phyloP scores from a whole-genome alignment of 2,113 vertebrate genomes.

The Phaetusa simplex region DNA sequence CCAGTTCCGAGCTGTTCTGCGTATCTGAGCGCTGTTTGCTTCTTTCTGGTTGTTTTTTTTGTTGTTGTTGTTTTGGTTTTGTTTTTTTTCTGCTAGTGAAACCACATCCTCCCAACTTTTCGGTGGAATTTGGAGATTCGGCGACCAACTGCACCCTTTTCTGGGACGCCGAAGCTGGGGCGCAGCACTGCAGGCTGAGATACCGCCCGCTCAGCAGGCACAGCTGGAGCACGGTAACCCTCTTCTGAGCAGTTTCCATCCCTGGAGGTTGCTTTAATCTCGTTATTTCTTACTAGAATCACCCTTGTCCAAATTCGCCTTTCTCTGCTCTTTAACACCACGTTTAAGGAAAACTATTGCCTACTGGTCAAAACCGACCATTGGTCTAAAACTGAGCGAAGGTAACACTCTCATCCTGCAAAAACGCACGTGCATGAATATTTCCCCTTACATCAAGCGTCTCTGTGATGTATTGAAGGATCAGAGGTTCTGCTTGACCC shows the following conservation, averaged over 20 bases:
- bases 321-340: neutral
- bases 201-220: neutral
- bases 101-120: constrained; percentile 68
- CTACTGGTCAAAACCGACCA: fast-evolving
- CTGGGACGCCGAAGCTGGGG: neutral
- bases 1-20: fast-evolving
- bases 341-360: neutral
- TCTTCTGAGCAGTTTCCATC: fast-evolving
- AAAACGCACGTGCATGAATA: fast-evolving
- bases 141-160: constrained; percentile 28
- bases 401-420: neutral
- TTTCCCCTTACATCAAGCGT: neutral
- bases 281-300: neutral
- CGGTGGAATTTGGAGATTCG: constrained; percentile 48
- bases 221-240: constrained; percentile 71
- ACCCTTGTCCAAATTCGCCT: neutral
- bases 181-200: constrained; percentile 48
- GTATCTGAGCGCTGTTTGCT: neutral
- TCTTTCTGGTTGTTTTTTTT: neutral
- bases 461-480: too few species aligned
- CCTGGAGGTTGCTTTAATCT: neutral
- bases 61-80: neutral
- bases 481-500: neutral
- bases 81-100: constrained; percentile 59
- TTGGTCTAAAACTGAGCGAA: neutral